phyloP scores from a whole-genome alignment of 2,113 vertebrate species.

The Brachyhypopomus occidentalis region DNA sequence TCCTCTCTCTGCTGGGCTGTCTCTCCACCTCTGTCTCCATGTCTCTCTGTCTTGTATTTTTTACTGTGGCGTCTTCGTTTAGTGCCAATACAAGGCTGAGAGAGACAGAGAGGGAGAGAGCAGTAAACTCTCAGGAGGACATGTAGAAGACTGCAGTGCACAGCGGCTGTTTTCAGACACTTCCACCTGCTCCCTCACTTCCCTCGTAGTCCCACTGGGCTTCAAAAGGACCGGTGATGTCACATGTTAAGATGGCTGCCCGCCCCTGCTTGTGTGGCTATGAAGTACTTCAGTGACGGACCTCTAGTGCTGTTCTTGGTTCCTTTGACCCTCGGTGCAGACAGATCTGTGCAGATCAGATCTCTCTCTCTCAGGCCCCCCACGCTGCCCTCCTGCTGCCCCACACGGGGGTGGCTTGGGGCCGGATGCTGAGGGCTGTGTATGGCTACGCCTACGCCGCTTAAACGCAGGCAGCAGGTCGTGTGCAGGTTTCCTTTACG shows the following conservation, averaged over 20 bases:
- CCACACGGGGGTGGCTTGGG: neutral
- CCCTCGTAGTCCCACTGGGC: constrained; percentile 27
- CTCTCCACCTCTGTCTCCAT: neutral
- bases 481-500: no score
- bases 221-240: constrained; percentile 31
- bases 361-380: no score
- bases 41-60: no score
- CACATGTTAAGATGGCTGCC: constrained; percentile 31
- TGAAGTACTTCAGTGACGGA: constrained; percentile 30
- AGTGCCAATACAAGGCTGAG: no score
- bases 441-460: no score
- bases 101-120: no score
- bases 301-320: constrained; percentile 19
- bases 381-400: neutral
- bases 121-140: no score
- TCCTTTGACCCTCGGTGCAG: constrained; percentile 16
- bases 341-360: constrained; percentile 28
- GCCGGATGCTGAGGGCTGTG: neutral
- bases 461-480: no score
- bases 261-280: constrained; percentile 36
- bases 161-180: constrained; percentile 40
- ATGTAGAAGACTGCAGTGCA: no score
- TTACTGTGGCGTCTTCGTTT: no score
- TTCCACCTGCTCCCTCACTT: constrained; percentile 34
- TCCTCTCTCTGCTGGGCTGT: neutral